A percentile compares a stretch with the other conserved stretches of the same genome.
These are phyloP conservation scores for Gorilla gorilla DNA, from an alignment of 2,113 vertebrate genomes.

Conservation along the genomic window DNA sequence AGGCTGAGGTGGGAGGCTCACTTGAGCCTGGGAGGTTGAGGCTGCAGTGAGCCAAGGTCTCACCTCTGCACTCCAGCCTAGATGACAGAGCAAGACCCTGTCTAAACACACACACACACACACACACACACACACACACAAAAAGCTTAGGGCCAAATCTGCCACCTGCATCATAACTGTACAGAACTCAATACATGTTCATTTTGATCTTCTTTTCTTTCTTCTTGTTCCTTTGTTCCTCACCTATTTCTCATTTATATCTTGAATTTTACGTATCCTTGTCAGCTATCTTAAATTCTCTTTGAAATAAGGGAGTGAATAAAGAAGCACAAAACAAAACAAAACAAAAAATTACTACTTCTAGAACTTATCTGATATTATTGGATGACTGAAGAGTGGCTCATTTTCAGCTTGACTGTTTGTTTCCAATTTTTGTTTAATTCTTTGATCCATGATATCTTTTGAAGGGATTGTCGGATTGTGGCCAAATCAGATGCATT, in stretches of 20 bases:
- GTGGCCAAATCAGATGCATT: background rate
- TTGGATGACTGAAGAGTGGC: background rate
- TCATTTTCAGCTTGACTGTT: constrained; percentile 14
- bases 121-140: too few relatives aligned
- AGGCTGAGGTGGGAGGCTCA: too few relatives aligned
- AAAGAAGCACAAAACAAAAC: constrained; percentile 9
- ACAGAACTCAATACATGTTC: background rate
- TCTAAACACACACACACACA: too few relatives aligned
- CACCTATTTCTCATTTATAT: constrained; percentile 1
- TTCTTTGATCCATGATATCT: constrained; percentile 26
- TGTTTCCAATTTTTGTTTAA: constrained; percentile 18
- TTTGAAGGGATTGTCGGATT: constrained; percentile 33
- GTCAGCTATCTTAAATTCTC: constrained; percentile 24
- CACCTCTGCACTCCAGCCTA: too few relatives aligned
- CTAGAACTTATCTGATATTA: background rate
- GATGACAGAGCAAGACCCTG: too few relatives aligned
- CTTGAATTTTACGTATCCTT: constrained; percentile 11
- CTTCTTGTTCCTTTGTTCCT: background rate
- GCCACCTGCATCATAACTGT: background rate
- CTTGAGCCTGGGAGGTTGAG: too few relatives aligned
- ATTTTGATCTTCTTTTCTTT: background rate
- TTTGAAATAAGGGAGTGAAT: background rate
- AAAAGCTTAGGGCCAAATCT: background rate
- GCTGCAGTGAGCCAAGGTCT: too few relatives aligned
- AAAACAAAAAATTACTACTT: background rate